These are phyloP conservation scores for Gadopsis bispinosus DNA, from an alignment of 2,797 vertebrate species.

Conservation along the genomic window DNA sequence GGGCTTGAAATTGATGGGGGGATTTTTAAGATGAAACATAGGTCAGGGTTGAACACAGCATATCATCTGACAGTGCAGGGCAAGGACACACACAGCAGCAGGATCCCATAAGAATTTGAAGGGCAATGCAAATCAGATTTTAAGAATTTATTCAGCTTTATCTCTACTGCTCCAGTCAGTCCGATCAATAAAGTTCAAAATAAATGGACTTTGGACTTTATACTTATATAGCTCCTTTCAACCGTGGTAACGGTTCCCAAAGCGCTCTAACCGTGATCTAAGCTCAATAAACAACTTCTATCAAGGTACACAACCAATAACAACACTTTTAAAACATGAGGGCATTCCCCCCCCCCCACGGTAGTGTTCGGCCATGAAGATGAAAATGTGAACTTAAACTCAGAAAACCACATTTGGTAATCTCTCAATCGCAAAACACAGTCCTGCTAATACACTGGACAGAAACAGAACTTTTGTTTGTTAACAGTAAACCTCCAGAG, in stretches of 20 bases:
- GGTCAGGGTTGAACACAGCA: background rate
- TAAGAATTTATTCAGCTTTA: constrained; percentile 8
- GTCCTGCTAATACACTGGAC: background rate
- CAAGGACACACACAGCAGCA: background rate
- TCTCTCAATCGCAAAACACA: background rate
- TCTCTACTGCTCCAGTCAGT: constrained; percentile 3
- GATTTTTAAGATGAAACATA: too few species aligned
- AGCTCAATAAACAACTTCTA: constrained; percentile 27
- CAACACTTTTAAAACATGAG: background rate
- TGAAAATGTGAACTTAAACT: constrained; percentile 20
- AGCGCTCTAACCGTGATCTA: too few species aligned
- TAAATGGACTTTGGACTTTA: background rate
- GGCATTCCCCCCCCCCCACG: background rate
- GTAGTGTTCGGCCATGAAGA: background rate
- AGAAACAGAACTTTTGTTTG: background rate
- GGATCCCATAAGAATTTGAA: background rate
- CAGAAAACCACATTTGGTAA: constrained; percentile 8
- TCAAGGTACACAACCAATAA: constrained; percentile 14
- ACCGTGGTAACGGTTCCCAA: too few species aligned
- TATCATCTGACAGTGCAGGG: background rate
- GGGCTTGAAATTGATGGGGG: background rate
- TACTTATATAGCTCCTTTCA: too few species aligned
- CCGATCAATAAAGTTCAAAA: constrained; percentile 48
- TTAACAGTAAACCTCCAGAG: background rate
- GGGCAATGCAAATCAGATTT: background rate